phyloP scores from a whole-genome alignment of 2,797 vertebrate species.

The Lepus oiostolus region DNA sequence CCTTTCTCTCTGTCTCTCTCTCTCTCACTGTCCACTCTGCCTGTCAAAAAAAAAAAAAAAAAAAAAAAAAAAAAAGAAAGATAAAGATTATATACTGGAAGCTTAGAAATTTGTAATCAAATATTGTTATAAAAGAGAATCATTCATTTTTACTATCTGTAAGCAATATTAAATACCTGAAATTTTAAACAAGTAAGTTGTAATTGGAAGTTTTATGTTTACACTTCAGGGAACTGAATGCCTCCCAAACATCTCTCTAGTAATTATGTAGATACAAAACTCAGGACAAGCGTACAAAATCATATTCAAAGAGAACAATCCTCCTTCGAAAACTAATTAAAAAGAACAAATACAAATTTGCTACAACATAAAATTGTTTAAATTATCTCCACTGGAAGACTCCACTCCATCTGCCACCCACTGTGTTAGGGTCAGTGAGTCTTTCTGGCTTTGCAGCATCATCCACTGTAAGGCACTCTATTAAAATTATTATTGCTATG shows the following conservation, averaged over 20 bases:
- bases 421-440: conserved; percentile 14
- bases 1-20: too few relatives aligned
- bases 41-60: not conserved
- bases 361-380: conserved; percentile 5
- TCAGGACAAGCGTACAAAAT: conserved; percentile 38
- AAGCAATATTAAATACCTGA: conserved; percentile 10
- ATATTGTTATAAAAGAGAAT: conserved; percentile 20
- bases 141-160: conserved; percentile 43
- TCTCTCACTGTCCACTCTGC: too few relatives aligned
- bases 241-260: not conserved
- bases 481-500: not conserved
- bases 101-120: conserved; percentile 6
- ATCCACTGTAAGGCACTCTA: not conserved
- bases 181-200: conserved; percentile 1
- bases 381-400: not conserved
- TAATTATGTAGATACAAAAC: conserved; percentile 20
- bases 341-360: conserved; percentile 28
- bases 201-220: conserved; percentile 41
- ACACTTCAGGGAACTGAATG: conserved; percentile 2
- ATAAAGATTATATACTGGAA: not conserved
- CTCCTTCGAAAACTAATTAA: not conserved
- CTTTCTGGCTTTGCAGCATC: not conserved
- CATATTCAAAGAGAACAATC: conserved; percentile 21
- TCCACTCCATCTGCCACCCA: not conserved
- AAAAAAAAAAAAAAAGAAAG: too few relatives aligned